These are phyloP conservation scores for Willisornis vidua DNA, from an alignment of 2,113 vertebrate genomes.

Conservation along the genomic window DNA sequence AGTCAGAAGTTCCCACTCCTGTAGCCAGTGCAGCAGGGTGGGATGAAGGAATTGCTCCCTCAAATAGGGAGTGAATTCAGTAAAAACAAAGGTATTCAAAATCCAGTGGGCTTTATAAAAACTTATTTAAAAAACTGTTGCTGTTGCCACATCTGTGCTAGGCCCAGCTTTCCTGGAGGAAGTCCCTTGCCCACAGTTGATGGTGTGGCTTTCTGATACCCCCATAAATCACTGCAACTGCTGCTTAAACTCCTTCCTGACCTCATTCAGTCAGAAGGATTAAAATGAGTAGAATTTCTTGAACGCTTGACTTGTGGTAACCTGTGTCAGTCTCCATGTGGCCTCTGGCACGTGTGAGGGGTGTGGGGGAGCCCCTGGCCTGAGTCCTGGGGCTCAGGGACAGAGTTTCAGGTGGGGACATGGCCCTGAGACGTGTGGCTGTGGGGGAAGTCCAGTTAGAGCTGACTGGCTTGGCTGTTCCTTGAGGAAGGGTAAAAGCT, in stretches of 20 bases:
- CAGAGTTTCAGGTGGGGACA: not conserved
- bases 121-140: not conserved
- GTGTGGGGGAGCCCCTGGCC: not conserved
- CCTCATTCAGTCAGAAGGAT: not conserved
- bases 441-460: not conserved
- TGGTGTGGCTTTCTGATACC: not conserved
- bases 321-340: not conserved
- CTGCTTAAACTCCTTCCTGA: not conserved
- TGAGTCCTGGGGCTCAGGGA: fast-evolving
- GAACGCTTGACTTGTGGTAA: not conserved
- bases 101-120: not conserved
- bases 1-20: not conserved
- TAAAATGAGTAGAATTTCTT: not conserved
- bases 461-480: not conserved
- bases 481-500: not conserved
- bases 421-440: fast-evolving
- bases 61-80: not conserved
- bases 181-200: not conserved
- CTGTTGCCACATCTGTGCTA: not conserved
- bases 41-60: not conserved
- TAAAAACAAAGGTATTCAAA: not conserved
- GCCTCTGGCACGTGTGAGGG: not conserved
- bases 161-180: not conserved
- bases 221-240: not conserved
- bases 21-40: not conserved